Percentiles rank a stretch among this genome's conserved stretches.
These are phyloP conservation scores for Lochmaea crataegi DNA, from an alignment of 2,888 invertebrate genomes.

Conservation along the genomic window DNA sequence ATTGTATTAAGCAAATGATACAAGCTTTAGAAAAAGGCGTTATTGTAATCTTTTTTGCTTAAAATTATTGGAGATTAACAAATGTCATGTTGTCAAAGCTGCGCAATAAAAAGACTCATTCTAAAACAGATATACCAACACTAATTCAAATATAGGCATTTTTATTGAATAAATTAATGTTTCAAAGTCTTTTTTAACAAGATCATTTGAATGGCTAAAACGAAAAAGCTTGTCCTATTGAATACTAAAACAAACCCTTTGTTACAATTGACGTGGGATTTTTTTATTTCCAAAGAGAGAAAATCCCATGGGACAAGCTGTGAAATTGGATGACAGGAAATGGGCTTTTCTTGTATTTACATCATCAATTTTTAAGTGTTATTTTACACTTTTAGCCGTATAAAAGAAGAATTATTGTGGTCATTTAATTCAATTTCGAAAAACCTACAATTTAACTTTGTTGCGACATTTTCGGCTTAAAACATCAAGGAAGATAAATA, in stretches of 20 bases:
- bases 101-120: too few species aligned
- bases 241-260: not conserved
- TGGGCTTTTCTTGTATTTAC: conserved; percentile 26
- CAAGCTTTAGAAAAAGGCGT: too few species aligned
- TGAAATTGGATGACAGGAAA: conserved; percentile 26
- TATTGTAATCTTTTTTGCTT: too few species aligned
- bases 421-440: too few species aligned
- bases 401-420: not conserved
- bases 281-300: not conserved
- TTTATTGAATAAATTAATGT: not conserved
- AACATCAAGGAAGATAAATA: too few species aligned
- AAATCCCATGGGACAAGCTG: conserved; percentile 15
- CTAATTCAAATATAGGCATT: too few species aligned
- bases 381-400: conserved; percentile 4
- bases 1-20: too few species aligned
- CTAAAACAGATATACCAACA: too few species aligned
- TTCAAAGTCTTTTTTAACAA: not conserved
- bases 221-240: not conserved
- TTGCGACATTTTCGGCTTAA: too few species aligned
- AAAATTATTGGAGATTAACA: too few species aligned
- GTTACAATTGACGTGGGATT: not conserved
- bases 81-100: too few species aligned
- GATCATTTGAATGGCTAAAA: not conserved
- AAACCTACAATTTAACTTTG: too few species aligned
- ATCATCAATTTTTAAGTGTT: conserved; percentile 23